Percentiles rank a stretch among this genome's conserved stretches.
Evolutionary conservation across 2,888 invertebrate genomes (phyloP).

Genomic region (Polyploca ridens): DNA sequence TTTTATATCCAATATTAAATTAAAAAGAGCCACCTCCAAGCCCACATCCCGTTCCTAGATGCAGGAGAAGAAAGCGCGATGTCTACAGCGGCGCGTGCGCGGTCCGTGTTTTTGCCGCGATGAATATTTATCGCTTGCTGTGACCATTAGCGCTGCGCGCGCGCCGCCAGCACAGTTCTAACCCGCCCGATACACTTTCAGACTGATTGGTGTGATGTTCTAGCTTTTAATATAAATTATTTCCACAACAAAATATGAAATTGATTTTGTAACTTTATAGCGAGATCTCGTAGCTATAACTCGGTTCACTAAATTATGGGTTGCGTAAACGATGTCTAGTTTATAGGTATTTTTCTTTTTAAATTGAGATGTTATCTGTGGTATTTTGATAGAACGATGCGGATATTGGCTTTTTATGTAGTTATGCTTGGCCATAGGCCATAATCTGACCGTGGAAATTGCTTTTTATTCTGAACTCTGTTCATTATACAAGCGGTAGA

Average conservation of each 20-base stretch:
- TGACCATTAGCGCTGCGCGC: slow-evolving; percentile 56
- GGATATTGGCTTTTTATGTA: background rate
- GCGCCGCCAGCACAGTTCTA: slow-evolving; percentile 40
- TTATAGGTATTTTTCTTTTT: background rate
- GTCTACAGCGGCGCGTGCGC: slow-evolving; percentile 71
- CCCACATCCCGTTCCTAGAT: slow-evolving; percentile 34
- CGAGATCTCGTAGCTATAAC: background rate
- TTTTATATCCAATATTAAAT: background rate
- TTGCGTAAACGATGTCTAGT: background rate
- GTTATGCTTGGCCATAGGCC: too few species aligned
- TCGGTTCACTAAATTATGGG: background rate
- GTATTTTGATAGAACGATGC: background rate
- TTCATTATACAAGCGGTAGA: too few species aligned
- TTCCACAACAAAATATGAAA: background rate
- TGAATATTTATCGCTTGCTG: slow-evolving; percentile 80
- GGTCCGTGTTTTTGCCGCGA: slow-evolving; percentile 75
- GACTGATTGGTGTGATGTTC: slow-evolving; percentile 46
- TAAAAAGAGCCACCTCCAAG: slow-evolving; percentile 36
- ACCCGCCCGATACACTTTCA: slow-evolving; percentile 55
- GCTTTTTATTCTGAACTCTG: too few species aligned
- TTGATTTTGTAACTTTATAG: slow-evolving; percentile 5
- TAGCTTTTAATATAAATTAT: slow-evolving; percentile 26
- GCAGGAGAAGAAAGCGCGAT: slow-evolving; percentile 76
- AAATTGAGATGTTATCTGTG: background rate
- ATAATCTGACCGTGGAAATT: too few species aligned